Base-by-base conservation (phyloP, 2,797 vertebrate genomes). In the Crocodylus rhombifer region DNA sequence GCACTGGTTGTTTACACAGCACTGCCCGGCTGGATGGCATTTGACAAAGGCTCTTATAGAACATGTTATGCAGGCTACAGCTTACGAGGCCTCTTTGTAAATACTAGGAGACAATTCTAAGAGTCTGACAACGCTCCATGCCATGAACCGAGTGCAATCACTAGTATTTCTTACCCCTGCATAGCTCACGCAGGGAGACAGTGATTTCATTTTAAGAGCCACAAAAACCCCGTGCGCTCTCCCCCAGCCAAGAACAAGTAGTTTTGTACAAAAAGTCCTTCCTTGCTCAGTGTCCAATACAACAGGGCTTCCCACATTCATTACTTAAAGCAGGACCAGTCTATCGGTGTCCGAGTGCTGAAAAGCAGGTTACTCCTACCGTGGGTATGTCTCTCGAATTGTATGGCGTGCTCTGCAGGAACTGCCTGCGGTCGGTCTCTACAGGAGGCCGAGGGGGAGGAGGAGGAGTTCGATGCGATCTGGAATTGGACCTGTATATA, bases 381-480 rank as follows among this genome's bases (percentile, higher is more conserved):
- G 51, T 60, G 74, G 97, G 94, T 2, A 51, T 77, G 9, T 62
- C n/a, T 61, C 95, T 89, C 0, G 95, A 79, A 26, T 91, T 11
- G 1, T 95, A 94, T 5, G 97, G 96, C 71, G 56, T 23, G 21
- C 84, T 75, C 0, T 80, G 96, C 0, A 90, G 73, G 57, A 94
- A 92, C 87, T 90, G 90, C 15, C 88, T 80, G 7, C 13, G 95
- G 3, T 80, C 84, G 0, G 87, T 1, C 21, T 95, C 84, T 75
- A 93, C 30, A 42, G 42, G 42, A 42, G 42, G 42, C 7, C 42
- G 7, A 42, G 42, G 42, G 42, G 36, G 63, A 10, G 94, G 89
- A 80, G 95, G 90, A 23, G 95, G 91, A 1, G 92, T 60, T 51
- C 86, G 96, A 9, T 74, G 56, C 1, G 96, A 95, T 86, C 96